Evolutionary conservation across 2,113 vertebrate species (phyloP).

Genomic region (Nothobranchius furzeri): DNA sequence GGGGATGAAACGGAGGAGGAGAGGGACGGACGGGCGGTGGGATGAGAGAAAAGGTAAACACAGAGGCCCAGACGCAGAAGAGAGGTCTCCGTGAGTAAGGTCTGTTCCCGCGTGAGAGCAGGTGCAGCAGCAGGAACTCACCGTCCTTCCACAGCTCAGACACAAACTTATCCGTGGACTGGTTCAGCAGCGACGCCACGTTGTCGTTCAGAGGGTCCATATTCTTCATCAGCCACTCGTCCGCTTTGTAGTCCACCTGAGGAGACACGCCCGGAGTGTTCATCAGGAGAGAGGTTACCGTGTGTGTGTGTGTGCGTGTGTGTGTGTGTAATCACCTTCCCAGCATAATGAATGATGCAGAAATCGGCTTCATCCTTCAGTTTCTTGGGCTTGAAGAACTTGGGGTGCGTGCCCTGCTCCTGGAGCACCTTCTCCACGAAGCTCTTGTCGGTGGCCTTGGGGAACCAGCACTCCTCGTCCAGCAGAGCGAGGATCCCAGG

Average conservation of each 20-base stretch:
- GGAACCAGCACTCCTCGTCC: conserved; percentile 99
- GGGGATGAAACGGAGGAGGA: conserved; percentile 51
- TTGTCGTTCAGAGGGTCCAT: conserved; percentile 99
- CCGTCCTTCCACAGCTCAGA: conserved; percentile 98
- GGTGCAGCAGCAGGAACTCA: conserved; percentile 72
- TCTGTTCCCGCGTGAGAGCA: neutral
- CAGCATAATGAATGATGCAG: conserved; percentile 97
- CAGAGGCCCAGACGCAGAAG: conserved; percentile 60
- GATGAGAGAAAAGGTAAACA: conserved; percentile 51
- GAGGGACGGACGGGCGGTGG: conserved; percentile 25
- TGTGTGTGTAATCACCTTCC: conserved; percentile 83
- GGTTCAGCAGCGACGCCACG: conserved; percentile 91
- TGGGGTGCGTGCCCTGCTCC: conserved; percentile 94
- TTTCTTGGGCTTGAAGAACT: conserved; percentile 97
- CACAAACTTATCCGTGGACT: conserved; percentile 96
- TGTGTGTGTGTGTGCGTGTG: too few relatives aligned
- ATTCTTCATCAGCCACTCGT: conserved; percentile 99
- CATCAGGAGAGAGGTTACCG: too few relatives aligned
- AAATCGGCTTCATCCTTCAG: conserved; percentile 98
- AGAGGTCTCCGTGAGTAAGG: conserved; percentile 43
- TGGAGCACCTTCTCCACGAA: conserved; percentile 98
- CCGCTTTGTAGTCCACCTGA: conserved; percentile 98
- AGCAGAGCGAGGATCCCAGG: conserved; percentile 94
- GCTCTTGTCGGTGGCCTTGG: conserved; percentile 97
- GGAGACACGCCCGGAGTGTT: neutral